Evolutionary conservation across 1,140 invertebrate species (phyloP).

Genomic region (Pseudomyrmex pallidus): DNA sequence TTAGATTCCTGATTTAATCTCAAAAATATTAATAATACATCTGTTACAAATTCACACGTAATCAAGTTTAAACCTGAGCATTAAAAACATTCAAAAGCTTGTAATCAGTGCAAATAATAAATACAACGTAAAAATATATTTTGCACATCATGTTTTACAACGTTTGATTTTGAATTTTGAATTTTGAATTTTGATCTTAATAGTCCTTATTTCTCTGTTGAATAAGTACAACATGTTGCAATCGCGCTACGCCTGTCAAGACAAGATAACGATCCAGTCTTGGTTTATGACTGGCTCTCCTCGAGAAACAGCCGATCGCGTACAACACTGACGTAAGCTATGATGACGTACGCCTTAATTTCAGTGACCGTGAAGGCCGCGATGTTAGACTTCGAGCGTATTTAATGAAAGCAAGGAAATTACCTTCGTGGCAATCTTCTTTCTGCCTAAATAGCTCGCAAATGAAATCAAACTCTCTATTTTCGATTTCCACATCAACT

Average conservation of each 20-base stretch:
- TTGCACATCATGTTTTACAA: no score
- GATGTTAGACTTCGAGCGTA: background rate
- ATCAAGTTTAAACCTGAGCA: no score
- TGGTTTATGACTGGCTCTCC: background rate
- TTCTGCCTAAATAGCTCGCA: slow-evolving; percentile 68
- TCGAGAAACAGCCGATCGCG: background rate
- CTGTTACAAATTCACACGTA: no score
- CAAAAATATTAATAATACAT: no score
- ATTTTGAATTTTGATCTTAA: background rate
- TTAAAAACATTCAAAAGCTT: no score
- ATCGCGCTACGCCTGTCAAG: background rate
- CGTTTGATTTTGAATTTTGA: background rate
- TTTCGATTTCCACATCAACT: slow-evolving; percentile 65
- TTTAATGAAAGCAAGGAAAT: slow-evolving; percentile 61
- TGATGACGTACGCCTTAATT: slow-evolving; percentile 13
- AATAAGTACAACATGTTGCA: background rate
- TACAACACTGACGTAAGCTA: slow-evolving; percentile 26
- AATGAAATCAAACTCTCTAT: slow-evolving; percentile 51
- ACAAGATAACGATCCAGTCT: slow-evolving; percentile 34
- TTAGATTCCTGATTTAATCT: no score
- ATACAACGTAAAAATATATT: no score
- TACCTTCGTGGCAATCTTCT: slow-evolving; percentile 65
- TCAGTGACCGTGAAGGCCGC: slow-evolving; percentile 34
- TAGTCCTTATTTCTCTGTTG: background rate
- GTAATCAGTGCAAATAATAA: no score